These are phyloP conservation scores for Sesamia nonagrioides DNA, from an alignment of 1,140 invertebrate species.

Conservation along the genomic window DNA sequence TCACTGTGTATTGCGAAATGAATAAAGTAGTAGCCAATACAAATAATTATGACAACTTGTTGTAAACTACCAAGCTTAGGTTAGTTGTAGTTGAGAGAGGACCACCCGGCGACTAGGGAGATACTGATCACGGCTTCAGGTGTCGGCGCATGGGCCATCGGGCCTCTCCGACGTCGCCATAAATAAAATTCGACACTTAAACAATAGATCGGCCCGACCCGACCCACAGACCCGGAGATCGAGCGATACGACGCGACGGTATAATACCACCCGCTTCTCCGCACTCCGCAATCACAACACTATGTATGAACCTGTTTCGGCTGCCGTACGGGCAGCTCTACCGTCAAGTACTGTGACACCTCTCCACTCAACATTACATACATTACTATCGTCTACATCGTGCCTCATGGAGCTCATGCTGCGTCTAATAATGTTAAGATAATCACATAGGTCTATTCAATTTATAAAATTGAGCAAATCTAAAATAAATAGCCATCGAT, in stretches of 20 bases:
- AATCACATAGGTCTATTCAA: constrained; percentile 6
- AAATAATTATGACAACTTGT: constrained; percentile 23
- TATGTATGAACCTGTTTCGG: constrained; percentile 59
- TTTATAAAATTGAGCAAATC: constrained; percentile 41
- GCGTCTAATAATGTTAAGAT: background rate
- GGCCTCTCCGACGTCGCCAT: constrained; percentile 65
- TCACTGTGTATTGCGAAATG: constrained; percentile 5
- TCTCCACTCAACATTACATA: constrained; percentile 24
- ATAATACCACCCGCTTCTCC: constrained; percentile 43
- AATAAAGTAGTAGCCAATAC: constrained; percentile 10
- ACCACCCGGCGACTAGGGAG: constrained; percentile 70
- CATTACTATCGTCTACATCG: constrained; percentile 10
- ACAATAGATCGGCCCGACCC: constrained; percentile 69
- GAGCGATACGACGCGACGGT: constrained; percentile 55
- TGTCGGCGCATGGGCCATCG: constrained; percentile 66
- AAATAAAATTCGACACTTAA: constrained; percentile 81
- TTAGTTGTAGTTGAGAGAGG: constrained; percentile 50
- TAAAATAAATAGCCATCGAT: constrained; percentile 54
- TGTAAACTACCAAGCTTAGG: constrained; percentile 13
- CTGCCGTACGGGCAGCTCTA: constrained; percentile 43
- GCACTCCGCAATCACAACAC: constrained; percentile 62
- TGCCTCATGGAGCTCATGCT: background rate
- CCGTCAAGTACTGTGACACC: constrained; percentile 18
- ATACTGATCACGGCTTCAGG: constrained; percentile 78
- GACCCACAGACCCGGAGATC: constrained; percentile 67